These are phyloP conservation scores for Anthophora plumipes DNA, from an alignment of 2,888 invertebrate species.

Conservation along the genomic window DNA sequence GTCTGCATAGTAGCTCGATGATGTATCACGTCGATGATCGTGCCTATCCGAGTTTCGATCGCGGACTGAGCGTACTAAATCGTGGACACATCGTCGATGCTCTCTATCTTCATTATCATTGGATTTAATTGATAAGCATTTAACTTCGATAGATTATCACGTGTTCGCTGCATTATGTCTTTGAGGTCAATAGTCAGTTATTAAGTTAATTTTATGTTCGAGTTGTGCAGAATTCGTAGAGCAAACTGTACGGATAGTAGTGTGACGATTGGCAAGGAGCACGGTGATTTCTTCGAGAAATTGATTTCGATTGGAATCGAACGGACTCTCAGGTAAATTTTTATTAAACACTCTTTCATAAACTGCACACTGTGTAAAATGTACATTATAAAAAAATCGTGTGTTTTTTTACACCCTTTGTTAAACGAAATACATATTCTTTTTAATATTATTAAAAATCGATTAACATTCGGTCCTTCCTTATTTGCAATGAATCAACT, in stretches of 20 bases:
- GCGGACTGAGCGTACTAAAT: background rate
- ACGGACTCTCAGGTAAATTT: slow-evolving; percentile 14
- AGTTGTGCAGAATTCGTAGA: slow-evolving; percentile 13
- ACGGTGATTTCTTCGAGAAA: slow-evolving; percentile 6
- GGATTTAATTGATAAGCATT: slow-evolving; percentile 48
- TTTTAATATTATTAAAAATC: too few relatives aligned
- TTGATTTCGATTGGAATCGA: background rate
- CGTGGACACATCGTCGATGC: background rate
- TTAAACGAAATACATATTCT: too few relatives aligned
- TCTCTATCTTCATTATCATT: slow-evolving; percentile 41
- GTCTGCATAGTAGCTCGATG: background rate
- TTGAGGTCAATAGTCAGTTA: slow-evolving; percentile 37
- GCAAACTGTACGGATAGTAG: slow-evolving; percentile 23
- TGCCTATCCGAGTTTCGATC: background rate
- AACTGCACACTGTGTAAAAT: background rate
- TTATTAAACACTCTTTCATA: too few relatives aligned
- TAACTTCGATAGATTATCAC: slow-evolving; percentile 33
- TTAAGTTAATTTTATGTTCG: slow-evolving; percentile 35
- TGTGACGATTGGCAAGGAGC: background rate
- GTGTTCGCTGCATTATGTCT: slow-evolving; percentile 31
- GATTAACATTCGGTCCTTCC: too few relatives aligned
- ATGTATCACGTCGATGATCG: background rate
- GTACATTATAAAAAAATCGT: background rate
- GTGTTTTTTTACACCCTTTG: too few relatives aligned
- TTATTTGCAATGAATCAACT: background rate